Conservation (phyloP, 2,888 invertebrate genomes). For the Parnassius glacialis region DNA sequence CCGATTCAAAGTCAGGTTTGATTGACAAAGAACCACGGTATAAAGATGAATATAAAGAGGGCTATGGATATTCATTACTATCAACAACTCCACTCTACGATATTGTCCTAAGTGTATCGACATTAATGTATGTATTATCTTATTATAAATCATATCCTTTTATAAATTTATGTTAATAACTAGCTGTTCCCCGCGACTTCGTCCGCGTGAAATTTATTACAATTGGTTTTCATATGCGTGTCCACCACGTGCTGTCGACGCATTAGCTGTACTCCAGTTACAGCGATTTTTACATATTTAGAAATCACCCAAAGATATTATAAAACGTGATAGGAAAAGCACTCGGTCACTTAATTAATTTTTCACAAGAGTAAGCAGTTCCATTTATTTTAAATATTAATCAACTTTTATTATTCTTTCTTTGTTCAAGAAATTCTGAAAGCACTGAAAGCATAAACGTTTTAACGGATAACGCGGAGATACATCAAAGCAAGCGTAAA, state of each 20-base stretch:
- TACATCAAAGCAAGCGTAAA: conserved; percentile 39
- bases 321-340: too few species aligned
- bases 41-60: conserved; percentile 9
- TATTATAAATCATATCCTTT: conserved; percentile 3
- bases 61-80: conserved; percentile 20
- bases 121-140: conserved; percentile 48
- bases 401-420: neutral
- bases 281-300: too few species aligned
- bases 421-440: conserved; percentile 35
- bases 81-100: conserved; percentile 33
- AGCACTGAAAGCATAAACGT: conserved; percentile 4
- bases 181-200: too few species aligned
- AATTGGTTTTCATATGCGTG: too few species aligned
- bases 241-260: too few species aligned
- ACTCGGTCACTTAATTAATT: too few species aligned
- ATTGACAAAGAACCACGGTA: conserved; percentile 7
- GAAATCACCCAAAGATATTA: too few species aligned
- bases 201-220: too few species aligned
- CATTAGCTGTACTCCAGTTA: too few species aligned
- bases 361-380: too few species aligned
- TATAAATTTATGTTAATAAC: neutral
- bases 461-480: conserved; percentile 4
- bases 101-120: conserved; percentile 45
- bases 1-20: conserved; percentile 7
- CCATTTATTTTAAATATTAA: too few species aligned